A percentile compares a stretch with the other conserved stretches of the same genome.
Conservation (phyloP, 2,888 invertebrate genomes). For the Heteropelma amictum region DNA sequence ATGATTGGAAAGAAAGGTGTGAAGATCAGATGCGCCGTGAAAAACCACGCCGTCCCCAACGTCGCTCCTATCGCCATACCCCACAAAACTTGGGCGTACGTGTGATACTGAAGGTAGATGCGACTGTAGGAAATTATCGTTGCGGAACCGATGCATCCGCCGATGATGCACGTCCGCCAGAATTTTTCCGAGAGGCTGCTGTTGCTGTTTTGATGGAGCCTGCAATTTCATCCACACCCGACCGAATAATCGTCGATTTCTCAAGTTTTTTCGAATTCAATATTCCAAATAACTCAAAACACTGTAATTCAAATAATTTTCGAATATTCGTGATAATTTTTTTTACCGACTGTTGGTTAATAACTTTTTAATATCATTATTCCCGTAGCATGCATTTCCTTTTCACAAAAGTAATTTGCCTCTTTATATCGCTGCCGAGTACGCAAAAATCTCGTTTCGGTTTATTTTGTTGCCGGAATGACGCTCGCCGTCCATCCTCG, state of each 20-base stretch:
- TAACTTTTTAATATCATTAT: too few species aligned
- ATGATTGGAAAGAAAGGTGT: conserved; percentile 92
- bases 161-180: conserved; percentile 84
- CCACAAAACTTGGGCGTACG: conserved; percentile 88
- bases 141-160: conserved; percentile 81
- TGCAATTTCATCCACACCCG: conserved; percentile 75
- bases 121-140: conserved; percentile 84
- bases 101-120: conserved; percentile 93
- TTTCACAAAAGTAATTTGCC: too few species aligned
- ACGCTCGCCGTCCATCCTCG: too few species aligned
- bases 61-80: conserved; percentile 87
- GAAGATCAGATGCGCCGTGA: conserved; percentile 87
- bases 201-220: conserved; percentile 90
- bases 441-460: too few species aligned
- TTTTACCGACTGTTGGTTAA: too few species aligned
- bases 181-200: conserved; percentile 87
- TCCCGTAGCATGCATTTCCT: too few species aligned
- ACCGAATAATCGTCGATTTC: not conserved
- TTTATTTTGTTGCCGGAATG: too few species aligned
- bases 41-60: conserved; percentile 90
- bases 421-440: too few species aligned
- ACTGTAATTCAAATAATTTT: too few species aligned
- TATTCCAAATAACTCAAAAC: too few species aligned
- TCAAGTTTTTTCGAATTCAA: not conserved
- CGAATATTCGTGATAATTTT: too few species aligned